phyloP scores from a whole-genome alignment of 1,140 invertebrate species.

The Saccostrea glomerata region DNA sequence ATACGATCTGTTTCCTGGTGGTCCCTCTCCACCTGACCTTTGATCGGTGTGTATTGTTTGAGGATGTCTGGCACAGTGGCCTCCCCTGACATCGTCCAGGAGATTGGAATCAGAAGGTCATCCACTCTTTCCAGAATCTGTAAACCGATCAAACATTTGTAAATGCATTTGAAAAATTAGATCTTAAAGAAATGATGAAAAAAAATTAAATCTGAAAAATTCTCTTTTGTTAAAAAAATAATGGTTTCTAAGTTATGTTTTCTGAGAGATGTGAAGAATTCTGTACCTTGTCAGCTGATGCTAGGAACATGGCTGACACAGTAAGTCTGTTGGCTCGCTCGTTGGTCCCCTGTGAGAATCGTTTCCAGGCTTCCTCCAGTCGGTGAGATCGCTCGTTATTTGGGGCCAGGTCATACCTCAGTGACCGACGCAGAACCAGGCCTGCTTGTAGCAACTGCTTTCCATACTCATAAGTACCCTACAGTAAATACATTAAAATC shows the following conservation, averaged over 20 bases:
- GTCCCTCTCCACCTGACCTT: conserved; percentile 67
- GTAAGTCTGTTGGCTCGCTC: conserved; percentile 88
- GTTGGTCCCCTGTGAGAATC: conserved; percentile 85
- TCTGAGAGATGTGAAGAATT: neutral
- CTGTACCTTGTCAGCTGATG: conserved; percentile 85
- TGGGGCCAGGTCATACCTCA: conserved; percentile 83
- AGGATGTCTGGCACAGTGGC: conserved; percentile 85
- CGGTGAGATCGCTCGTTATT: conserved; percentile 81
- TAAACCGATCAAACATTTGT: neutral
- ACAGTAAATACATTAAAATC: conserved; percentile 43
- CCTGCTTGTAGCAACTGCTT: conserved; percentile 87
- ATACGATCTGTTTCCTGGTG: conserved; percentile 68
- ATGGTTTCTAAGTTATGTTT: too few relatives aligned
- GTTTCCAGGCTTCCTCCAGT: conserved; percentile 85
- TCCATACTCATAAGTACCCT: conserved; percentile 90
- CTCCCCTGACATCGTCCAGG: conserved; percentile 86
- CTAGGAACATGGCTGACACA: conserved; percentile 88
- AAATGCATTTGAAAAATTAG: neutral
- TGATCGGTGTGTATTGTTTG: conserved; percentile 79
- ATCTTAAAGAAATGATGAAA: neutral
- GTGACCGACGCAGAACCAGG: conserved; percentile 86
- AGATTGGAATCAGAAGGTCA: conserved; percentile 86
- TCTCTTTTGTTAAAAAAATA: neutral
- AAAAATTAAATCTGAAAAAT: neutral
- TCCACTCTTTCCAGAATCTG: conserved; percentile 84